Base-by-base conservation (phyloP, 2,888 invertebrate species). In the Drosophila mimetica region DNA sequence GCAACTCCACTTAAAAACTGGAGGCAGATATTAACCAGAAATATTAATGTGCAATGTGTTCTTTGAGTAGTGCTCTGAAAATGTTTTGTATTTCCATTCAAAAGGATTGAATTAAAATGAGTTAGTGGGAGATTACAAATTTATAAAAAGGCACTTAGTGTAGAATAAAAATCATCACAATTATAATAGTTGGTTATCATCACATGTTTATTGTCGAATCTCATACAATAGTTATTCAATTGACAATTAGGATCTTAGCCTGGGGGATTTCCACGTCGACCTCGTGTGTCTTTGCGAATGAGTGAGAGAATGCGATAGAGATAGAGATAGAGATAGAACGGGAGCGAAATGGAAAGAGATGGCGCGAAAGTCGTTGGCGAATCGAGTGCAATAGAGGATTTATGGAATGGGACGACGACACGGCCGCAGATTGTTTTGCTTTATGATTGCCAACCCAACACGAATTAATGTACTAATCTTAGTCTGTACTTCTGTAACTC, bases 341-440 rank as follows among this genome's bases (percentile, higher is more conserved):
- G 44, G n/a, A 41, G 37, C 41, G 48, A 48, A 60, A 13, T 9
- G 28, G 63, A 32, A 32, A 32, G 64, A 39, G 63, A 64, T 36
- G 18, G 16, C 30, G 18, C 18, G 41, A 34, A 18, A 41, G 47
- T 46, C 41, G 36, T 36, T 30, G 14, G 42, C 44, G 60, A 48
- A 47, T 70, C 63, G 63, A 72, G 85, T 79, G 82, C 86, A 85
- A 85, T 85, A 79, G 76, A 46, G 32, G 20, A 51, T 69, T 18
- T 30, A 20, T n/a, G n/a, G 14, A 22, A 59, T 3, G 30, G 54
- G 16, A 59, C 22, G 32, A 58, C 18, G 39, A 22, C 11, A 18
- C 6, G 52, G 28, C n/a, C 44, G 28, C 50, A 46, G 47, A 47
- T 48, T 52, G 63, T 70, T 50, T 69, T 71, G 71, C 69, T 66